Evolutionary conservation across 2,797 vertebrate genomes (phyloP).

Genomic region (Melanotaenia pygmaea): DNA sequence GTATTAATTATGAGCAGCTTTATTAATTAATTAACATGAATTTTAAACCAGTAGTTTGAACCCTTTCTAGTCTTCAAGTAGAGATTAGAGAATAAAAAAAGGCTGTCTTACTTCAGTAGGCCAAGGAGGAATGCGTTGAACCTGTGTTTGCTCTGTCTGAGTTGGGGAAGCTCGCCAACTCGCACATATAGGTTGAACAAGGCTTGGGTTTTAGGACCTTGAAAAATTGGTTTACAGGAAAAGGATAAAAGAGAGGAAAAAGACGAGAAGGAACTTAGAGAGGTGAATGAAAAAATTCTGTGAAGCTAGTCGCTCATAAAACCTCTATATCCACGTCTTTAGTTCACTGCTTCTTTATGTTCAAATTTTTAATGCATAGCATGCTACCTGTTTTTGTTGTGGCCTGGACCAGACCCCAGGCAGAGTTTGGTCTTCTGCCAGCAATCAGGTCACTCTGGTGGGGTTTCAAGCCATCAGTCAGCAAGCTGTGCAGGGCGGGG

Average conservation of each 20-base stretch:
- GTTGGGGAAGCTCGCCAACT: constrained; percentile 87
- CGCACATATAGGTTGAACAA: constrained; percentile 86
- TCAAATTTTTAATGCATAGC: neutral
- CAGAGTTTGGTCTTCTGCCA: constrained; percentile 90
- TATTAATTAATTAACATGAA: neutral
- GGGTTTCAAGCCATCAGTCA: constrained; percentile 92
- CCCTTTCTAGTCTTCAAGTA: neutral
- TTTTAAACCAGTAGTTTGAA: neutral
- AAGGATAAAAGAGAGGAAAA: constrained; percentile 12
- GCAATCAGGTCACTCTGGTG: constrained; percentile 96
- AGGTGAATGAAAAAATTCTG: constrained; percentile 36
- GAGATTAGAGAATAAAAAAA: neutral
- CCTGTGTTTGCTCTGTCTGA: constrained; percentile 87
- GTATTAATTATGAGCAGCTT: too few relatives aligned
- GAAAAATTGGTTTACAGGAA: constrained; percentile 4
- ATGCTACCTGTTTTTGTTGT: constrained; percentile 89
- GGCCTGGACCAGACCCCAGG: constrained; percentile 93
- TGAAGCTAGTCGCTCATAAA: constrained; percentile 43
- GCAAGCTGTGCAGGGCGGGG: constrained; percentile 88
- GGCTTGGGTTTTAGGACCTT: constrained; percentile 82
- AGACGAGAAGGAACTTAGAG: constrained; percentile 8
- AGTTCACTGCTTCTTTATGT: constrained; percentile 21
- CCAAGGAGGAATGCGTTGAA: constrained; percentile 95
- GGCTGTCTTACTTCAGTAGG: constrained; percentile 90
- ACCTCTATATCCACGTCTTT: constrained; percentile 53